Conservation (phyloP, 1,140 invertebrate genomes). For the Procambarus clarkii region DNA sequence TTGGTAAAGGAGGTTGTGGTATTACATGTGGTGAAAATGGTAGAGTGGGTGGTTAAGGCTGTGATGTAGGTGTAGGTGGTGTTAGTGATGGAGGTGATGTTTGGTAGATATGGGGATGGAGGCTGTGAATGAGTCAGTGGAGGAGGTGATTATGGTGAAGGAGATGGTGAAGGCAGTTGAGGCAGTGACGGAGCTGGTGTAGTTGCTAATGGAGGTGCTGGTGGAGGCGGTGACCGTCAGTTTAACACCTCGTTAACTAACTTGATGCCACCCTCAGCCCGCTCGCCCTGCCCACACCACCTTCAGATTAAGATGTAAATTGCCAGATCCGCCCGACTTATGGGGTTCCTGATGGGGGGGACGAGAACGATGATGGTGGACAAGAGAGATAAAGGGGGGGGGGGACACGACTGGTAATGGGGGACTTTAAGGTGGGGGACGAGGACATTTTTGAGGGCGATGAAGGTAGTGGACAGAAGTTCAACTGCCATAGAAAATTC, state of each 20-base stretch:
- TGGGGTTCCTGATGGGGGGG: neutral
- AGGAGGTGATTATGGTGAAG: neutral
- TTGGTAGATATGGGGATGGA: neutral
- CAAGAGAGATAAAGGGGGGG: neutral
- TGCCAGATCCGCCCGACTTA: conserved; percentile 40
- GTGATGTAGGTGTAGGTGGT: too few species aligned
- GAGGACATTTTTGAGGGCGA: too few species aligned
- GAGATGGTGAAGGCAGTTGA: neutral
- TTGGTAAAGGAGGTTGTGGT: too few species aligned
- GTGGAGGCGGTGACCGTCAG: neutral
- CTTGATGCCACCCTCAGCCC: neutral
- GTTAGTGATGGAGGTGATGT: neutral
- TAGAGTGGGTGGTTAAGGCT: too few species aligned
- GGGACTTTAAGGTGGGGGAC: neutral
- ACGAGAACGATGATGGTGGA: neutral
- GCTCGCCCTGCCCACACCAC: neutral
- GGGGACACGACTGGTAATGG: neutral
- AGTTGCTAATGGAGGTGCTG: neutral
- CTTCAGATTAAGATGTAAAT: conserved; percentile 53
- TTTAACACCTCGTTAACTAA: conserved; percentile 22
- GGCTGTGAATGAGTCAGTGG: too few species aligned
- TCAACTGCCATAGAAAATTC: too few species aligned
- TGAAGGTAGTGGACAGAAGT: too few species aligned
- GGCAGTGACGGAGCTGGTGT: neutral
- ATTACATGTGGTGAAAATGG: too few species aligned